Evolutionary conservation across 2,113 vertebrate genomes (phyloP), one percentile per base, ranked within the genome.

Genomic region (Hiodon tergisus): DNA sequence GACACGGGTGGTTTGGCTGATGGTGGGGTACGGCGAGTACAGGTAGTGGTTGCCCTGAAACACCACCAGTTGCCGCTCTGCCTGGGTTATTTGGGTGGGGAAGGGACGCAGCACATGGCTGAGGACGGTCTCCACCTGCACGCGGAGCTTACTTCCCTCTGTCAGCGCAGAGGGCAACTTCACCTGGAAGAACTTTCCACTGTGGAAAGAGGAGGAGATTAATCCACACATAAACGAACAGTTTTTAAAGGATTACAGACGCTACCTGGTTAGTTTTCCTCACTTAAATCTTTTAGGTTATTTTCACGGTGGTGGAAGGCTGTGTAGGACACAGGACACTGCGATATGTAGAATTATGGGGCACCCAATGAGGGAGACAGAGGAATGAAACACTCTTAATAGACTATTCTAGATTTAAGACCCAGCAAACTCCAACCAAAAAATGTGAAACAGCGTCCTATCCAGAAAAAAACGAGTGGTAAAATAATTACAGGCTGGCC

Each of bases 11-110:
- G 89, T 96, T 86, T 99, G 96, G 75, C 88, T 93, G 80, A 92
- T 95, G 17, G 94, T 96, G 51, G 90, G 86, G 68, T 98, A 98
- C 0, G 96, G 97, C 0, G 96, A 95, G 82, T 93, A 99, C 84
- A 97, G 88, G 81, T 98, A 99, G 83, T 99, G 97, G 91, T 95
- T 98, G 59, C 96, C 96, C 83, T 98, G 95, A 73, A 98, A 99
- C 52, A 98, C 92, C 71, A 99, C 97, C 81, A 98, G 93, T 89
- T 99, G 97, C 5, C 95, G 94, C 87, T 99, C 97, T 0, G 95
- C 94, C 77, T 99, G 97, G 4, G 94, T 95, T 85, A 99, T 95
- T 69, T 98, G 94, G 13, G 93, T 92, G 52, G 97, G 97, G 82
- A 97, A 98, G 0, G 97, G 97, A 79, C 89, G 92, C 76, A 99